Base-by-base conservation (phyloP, 2,113 vertebrate species). In the Triplophysa rosa region DNA sequence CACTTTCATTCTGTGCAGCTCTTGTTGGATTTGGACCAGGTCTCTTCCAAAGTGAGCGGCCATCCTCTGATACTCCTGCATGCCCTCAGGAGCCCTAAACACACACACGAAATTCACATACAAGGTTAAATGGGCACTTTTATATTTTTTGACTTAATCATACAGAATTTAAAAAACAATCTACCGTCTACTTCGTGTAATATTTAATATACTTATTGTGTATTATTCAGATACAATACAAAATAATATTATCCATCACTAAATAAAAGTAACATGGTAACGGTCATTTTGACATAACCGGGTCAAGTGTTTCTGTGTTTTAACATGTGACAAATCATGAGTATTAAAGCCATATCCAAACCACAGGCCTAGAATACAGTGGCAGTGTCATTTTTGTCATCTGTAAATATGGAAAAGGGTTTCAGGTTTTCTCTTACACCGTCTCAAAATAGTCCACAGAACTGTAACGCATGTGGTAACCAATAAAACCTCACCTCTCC, bases 1-100 rank as follows among this genome's bases (percentile, higher is more conserved):
- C 4, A 90, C 80, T 83, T 88, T 90, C 72, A 94, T 93, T 65
- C 90, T 90, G 81, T 91, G 88, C 59, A 94, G 88, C 82, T 94
- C 93, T 63, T 92, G 78, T 87, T 94, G 90, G 52, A 94, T 87
- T 2, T 88, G 85, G 52, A 79, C 87, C 49, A 94, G 85, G 70
- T 90, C 91, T 85, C 87, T 92, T 33, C 81, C 91, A 67, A 92
- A 89, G 65, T 90, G 87, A n/a, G 82, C 73, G 10, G 83, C 73
- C 68, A 92, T 89, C 71, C 93, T 86, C 85, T 92, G 90, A 83
- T 93, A 93, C 83, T 94, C 92, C 81, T 90, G 88, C 8, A 88
- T 88, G 5, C 86, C 91, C 69, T 88, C 89, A 49, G 86, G 61
- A 72, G 76, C 86, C 89, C 92, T 94, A 23, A 17, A n/a, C 13